phyloP scores from a whole-genome alignment of 2,888 invertebrate genomes.

The Ommatoiulus sabulosus region DNA sequence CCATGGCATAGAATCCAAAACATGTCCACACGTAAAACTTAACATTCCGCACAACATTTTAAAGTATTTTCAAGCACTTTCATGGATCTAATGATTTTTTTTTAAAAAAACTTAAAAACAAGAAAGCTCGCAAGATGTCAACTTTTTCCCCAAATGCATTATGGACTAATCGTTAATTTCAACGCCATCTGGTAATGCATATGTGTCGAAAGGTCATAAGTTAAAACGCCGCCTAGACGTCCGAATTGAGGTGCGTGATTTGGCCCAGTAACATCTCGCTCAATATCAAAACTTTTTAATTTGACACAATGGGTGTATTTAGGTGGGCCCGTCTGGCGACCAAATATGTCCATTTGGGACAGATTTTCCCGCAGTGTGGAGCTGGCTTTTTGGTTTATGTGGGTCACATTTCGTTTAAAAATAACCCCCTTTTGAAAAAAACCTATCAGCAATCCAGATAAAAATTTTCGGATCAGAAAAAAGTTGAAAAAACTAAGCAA shows the following conservation, averaged over 20 bases:
- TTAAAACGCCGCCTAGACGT: too few species aligned
- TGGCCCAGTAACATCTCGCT: background rate
- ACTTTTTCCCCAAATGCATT: too few species aligned
- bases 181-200: background rate
- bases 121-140: too few species aligned
- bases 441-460: background rate
- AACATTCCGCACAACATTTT: too few species aligned
- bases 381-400: background rate
- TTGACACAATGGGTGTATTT: conserved; percentile 1
- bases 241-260: background rate
- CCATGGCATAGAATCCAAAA: too few species aligned
- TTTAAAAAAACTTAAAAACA: too few species aligned
- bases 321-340: background rate
- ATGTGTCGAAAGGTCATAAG: background rate
- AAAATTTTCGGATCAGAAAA: background rate
- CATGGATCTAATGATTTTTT: too few species aligned
- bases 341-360: conserved; percentile 27
- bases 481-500: background rate
- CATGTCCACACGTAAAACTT: too few species aligned
- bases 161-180: background rate
- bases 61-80: too few species aligned
- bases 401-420: background rate
- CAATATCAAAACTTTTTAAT: background rate
- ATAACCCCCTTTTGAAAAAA: background rate
- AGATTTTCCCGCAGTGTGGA: background rate